Evolutionary conservation across 2,888 invertebrate genomes (phyloP).

Genomic region (Pterostichus madidus): DNA sequence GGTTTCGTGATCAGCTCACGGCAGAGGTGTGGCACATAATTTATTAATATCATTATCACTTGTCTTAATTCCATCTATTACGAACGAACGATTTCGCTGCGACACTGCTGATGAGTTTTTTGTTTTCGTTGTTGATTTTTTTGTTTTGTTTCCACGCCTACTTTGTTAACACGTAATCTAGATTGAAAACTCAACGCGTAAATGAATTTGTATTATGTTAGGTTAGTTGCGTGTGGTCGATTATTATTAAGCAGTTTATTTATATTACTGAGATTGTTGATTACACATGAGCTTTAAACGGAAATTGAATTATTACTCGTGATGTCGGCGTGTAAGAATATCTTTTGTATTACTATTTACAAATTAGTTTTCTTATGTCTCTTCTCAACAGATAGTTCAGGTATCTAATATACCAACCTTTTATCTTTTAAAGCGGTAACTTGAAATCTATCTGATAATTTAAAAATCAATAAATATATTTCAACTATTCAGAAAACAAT

Average conservation of each 20-base stretch:
- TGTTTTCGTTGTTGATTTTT: conserved; percentile 41
- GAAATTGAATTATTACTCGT: conserved; percentile 27
- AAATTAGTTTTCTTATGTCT: too few species aligned
- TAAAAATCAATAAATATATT: too few species aligned
- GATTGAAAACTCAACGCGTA: conserved; percentile 51
- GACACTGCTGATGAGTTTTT: conserved; percentile 51
- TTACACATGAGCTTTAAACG: neutral
- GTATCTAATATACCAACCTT: too few species aligned
- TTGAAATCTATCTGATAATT: too few species aligned
- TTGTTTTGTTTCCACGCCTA: conserved; percentile 45
- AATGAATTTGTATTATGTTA: conserved; percentile 56
- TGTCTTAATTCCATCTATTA: conserved; percentile 62
- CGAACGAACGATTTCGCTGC: conserved; percentile 30
- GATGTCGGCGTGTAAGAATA: neutral
- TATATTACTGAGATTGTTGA: conserved; percentile 26
- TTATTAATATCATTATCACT: conserved; percentile 62
- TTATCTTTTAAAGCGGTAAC: too few species aligned
- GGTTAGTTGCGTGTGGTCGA: conserved; percentile 54
- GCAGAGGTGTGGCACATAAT: conserved; percentile 57
- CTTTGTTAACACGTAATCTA: conserved; percentile 55
- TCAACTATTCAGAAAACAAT: too few species aligned
- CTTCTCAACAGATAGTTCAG: too few species aligned
- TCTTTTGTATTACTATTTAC: neutral
- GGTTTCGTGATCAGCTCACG: conserved; percentile 15
- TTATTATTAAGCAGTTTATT: conserved; percentile 44